Conservation (phyloP, 2,113 vertebrate species). For the Pipa parva region DNA sequence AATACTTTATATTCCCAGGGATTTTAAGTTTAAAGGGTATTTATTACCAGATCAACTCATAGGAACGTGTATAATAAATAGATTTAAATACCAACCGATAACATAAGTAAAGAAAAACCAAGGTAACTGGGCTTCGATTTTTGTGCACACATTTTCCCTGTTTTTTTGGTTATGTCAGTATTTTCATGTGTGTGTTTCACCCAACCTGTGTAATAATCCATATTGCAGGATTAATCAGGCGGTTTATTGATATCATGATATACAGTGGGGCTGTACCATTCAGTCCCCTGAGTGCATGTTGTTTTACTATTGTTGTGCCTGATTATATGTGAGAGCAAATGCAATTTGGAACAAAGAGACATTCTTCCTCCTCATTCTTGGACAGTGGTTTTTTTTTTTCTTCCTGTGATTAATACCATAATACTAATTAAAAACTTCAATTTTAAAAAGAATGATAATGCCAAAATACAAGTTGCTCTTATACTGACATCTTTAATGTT, state of each 20-base stretch:
- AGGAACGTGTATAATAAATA: too few relatives aligned
- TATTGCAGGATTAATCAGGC: constrained; percentile 1
- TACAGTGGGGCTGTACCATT: background rate
- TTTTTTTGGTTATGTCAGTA: background rate
- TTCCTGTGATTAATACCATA: background rate
- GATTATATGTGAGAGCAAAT: constrained; percentile 1
- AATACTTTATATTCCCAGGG: too few relatives aligned
- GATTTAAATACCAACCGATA: too few relatives aligned
- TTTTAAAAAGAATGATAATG: background rate
- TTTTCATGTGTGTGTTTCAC: background rate
- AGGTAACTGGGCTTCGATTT: background rate
- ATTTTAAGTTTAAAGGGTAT: too few relatives aligned
- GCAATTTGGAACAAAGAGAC: background rate
- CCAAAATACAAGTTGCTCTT: background rate
- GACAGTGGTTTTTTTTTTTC: background rate
- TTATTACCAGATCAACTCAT: too few relatives aligned
- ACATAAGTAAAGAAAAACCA: background rate
- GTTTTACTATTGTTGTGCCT: background rate
- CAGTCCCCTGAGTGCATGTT: background rate
- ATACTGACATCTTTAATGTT: too few relatives aligned
- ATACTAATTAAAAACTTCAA: background rate
- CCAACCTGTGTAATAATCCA: background rate
- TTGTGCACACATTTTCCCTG: background rate
- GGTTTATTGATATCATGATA: constrained; percentile 1
- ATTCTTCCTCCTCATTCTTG: background rate